Conservation (phyloP, 2,797 vertebrate genomes). For the Sebastiscus tertius region DNA sequence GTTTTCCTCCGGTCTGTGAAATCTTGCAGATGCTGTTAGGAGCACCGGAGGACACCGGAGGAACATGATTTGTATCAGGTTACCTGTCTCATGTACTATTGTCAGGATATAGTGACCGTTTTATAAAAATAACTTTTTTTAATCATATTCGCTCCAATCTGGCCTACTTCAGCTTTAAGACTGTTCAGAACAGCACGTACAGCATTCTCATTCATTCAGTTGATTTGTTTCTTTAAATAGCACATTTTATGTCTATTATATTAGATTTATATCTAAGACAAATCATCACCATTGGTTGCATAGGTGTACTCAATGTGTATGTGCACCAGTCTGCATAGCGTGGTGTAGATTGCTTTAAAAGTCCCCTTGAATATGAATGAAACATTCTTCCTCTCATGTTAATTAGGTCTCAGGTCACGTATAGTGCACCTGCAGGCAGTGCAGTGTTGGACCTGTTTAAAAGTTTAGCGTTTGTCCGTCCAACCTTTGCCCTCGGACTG, state of each 20-base stretch:
- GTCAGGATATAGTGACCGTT: too few species aligned
- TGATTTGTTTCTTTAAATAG: background rate
- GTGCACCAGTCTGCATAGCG: background rate
- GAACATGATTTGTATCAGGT: too few species aligned
- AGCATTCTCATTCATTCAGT: background rate
- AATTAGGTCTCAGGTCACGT: constrained; percentile 13
- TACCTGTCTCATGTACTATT: too few species aligned
- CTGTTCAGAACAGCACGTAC: background rate
- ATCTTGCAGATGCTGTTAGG: too few species aligned
- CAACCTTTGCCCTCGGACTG: constrained; percentile 37
- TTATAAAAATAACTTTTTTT: too few species aligned
- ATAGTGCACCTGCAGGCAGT: constrained; percentile 11
- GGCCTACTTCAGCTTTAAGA: too few species aligned
- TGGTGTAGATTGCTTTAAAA: background rate
- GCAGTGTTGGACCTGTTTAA: constrained; percentile 37
- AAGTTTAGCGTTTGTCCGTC: constrained; percentile 50
- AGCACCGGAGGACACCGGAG: too few species aligned
- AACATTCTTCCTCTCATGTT: background rate
- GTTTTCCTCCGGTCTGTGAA: too few species aligned
- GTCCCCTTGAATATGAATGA: background rate
- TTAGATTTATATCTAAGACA: background rate
- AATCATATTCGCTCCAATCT: too few species aligned
- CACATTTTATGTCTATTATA: background rate
- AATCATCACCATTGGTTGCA: background rate
- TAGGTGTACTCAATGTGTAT: background rate